Evolutionary conservation across 2,113 vertebrate genomes (phyloP).

Genomic region (Pampusana beccarii): DNA sequence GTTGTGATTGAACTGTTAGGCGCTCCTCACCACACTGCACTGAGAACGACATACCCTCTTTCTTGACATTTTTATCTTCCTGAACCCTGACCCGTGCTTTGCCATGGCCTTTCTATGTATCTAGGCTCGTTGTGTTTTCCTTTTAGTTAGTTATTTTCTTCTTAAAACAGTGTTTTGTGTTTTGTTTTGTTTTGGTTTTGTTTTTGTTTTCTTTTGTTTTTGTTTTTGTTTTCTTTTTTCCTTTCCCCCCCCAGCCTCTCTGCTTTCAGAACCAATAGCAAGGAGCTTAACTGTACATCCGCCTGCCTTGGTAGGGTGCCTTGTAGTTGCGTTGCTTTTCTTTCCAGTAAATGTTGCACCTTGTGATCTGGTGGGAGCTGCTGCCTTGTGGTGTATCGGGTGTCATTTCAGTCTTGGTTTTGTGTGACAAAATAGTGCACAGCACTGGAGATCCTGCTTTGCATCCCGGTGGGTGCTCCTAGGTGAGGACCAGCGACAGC

Average conservation of each 20-base stretch:
- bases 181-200: too few relatives aligned
- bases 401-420: not conserved
- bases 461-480: fast-evolving
- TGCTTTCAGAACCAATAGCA: not conserved
- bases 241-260: not conserved
- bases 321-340: not conserved
- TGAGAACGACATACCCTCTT: not conserved
- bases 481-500: not conserved
- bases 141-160: not conserved
- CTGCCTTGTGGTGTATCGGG: not conserved
- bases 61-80: not conserved
- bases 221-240: not conserved
- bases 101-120: not conserved
- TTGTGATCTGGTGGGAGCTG: not conserved
- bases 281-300: not conserved
- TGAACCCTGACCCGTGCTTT: not conserved
- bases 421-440: not conserved
- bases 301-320: not conserved
- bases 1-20: not conserved
- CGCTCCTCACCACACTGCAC: not conserved
- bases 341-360: not conserved
- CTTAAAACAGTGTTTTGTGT: not conserved
- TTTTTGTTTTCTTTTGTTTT: too few relatives aligned
- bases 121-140: not conserved
- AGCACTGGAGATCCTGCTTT: not conserved